Conservation (phyloP, 2,113 vertebrate species). For the Garra rufa region DNA sequence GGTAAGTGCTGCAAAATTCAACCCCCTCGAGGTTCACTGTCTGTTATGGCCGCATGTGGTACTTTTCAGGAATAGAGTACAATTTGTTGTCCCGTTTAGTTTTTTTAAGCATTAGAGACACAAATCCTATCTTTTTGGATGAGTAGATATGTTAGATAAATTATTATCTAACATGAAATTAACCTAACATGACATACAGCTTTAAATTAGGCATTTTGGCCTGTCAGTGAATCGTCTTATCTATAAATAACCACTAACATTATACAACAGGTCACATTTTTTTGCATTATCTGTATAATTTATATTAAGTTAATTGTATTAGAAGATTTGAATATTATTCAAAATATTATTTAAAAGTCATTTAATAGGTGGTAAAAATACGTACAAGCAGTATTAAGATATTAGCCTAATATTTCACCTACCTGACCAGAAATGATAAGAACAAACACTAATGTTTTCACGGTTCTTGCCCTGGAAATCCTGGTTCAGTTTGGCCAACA, state of each 20-base stretch:
- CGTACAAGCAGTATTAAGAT: too few species aligned
- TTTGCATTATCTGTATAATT: background rate
- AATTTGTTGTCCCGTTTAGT: background rate
- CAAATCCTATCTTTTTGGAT: background rate
- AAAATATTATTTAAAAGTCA: too few species aligned
- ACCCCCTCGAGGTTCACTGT: background rate
- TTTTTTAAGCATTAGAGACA: background rate
- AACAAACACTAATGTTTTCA: too few species aligned
- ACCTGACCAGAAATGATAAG: too few species aligned
- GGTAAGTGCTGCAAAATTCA: constrained; percentile 6
- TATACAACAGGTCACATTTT: background rate
- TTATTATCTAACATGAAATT: background rate
- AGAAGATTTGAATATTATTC: background rate
- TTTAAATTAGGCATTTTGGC: background rate
- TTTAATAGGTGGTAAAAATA: too few species aligned
- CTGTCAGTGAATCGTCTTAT: background rate
- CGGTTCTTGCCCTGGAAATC: too few species aligned
- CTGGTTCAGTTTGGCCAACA: too few species aligned
- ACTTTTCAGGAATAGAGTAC: constrained; percentile 11
- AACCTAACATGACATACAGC: background rate
- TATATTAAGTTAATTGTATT: background rate
- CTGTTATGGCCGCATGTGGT: background rate
- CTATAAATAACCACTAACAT: background rate
- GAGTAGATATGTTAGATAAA: constrained; percentile 2
- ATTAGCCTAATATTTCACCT: too few species aligned